phyloP scores from a whole-genome alignment of 2,113 vertebrate species.

The Colius striatus region DNA sequence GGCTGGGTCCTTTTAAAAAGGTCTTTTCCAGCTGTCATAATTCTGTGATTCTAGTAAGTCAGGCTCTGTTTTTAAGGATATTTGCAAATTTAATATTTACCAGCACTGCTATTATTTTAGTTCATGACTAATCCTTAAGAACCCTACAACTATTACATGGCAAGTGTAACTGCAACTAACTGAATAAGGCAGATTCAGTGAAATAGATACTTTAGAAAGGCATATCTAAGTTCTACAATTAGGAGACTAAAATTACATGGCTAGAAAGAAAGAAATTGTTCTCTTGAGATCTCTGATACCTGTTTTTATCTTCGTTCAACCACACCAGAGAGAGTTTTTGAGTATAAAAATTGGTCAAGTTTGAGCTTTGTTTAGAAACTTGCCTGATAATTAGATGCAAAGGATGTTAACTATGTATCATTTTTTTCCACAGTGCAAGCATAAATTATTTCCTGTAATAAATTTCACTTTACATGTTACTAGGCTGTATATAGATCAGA shows the following conservation, averaged over 20 bases:
- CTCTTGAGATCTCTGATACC: not conserved
- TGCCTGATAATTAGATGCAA: not conserved
- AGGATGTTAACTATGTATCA: not conserved
- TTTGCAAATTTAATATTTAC: not conserved
- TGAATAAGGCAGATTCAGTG: not conserved
- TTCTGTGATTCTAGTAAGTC: not conserved
- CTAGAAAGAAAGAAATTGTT: not conserved
- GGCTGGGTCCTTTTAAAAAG: too few species aligned
- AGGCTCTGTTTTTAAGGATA: not conserved
- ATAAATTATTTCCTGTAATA: slow-evolving; percentile 49
- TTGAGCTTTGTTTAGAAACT: slow-evolving; percentile 23
- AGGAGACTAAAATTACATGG: not conserved
- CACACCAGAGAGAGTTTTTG: not conserved
- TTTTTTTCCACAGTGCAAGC: slow-evolving; percentile 36
- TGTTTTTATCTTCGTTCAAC: not conserved
- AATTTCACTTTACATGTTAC: slow-evolving; percentile 5
- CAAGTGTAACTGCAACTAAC: not conserved
- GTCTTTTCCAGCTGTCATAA: too few species aligned
- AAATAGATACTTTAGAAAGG: not conserved
- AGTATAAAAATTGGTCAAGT: not conserved
- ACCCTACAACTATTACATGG: not conserved
- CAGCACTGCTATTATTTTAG: not conserved
- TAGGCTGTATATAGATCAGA: slow-evolving; percentile 43
- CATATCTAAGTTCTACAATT: not conserved
- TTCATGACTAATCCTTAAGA: not conserved